A percentile compares a stretch with the other conserved stretches of the same genome.
Evolutionary conservation across 2,113 vertebrate species (phyloP).

Genomic region (Carassius carassius): DNA sequence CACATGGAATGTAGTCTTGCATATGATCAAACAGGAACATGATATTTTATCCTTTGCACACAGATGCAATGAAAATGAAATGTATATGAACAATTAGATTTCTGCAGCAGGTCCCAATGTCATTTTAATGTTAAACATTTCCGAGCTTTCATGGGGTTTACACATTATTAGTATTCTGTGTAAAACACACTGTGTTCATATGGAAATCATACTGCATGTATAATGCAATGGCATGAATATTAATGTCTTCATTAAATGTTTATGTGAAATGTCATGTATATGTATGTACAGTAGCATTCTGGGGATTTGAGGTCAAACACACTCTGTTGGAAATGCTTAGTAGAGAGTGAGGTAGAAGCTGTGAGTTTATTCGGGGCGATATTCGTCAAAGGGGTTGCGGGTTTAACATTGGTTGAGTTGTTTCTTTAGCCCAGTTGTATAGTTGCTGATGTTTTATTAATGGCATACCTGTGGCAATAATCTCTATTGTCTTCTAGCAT

Average conservation of each 20-base stretch:
- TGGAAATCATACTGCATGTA: not conserved
- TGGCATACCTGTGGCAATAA: not conserved
- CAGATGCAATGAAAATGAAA: not conserved
- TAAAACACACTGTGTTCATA: not conserved
- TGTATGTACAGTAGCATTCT: not conserved
- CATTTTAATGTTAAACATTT: not conserved
- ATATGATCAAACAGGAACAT: not conserved
- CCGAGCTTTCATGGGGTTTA: not conserved
- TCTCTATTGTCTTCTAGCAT: not conserved
- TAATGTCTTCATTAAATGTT: conserved; percentile 1
- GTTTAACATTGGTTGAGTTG: not conserved
- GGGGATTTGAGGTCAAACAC: not conserved
- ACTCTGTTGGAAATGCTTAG: not conserved
- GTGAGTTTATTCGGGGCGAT: not conserved
- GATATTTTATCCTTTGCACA: not conserved
- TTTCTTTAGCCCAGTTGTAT: not conserved
- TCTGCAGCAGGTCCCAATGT: not conserved
- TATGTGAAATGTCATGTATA: not conserved
- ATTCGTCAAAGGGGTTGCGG: not conserved
- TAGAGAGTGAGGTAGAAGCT: not conserved
- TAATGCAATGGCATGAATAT: not conserved
- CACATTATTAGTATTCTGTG: not conserved
- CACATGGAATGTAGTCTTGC: not conserved
- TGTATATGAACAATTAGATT: not conserved
- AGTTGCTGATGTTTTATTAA: not conserved